Percentiles rank a stretch among this genome's conserved stretches.
phyloP scores from a whole-genome alignment of 1,140 invertebrate species.

The Gryllus bimaculatus region DNA sequence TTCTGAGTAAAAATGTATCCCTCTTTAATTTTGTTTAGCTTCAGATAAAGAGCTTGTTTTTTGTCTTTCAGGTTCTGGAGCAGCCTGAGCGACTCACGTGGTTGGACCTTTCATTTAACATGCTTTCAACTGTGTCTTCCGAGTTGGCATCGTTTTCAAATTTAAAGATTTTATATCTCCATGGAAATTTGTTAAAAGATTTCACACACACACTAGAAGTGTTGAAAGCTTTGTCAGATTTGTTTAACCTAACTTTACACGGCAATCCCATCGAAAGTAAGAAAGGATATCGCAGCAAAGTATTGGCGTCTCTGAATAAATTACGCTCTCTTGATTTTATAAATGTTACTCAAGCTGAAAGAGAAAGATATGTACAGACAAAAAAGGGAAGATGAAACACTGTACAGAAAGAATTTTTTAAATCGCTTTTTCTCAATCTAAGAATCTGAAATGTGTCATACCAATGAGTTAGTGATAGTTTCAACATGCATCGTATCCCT shows the following conservation, averaged over 20 bases:
- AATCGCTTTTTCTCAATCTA: neutral
- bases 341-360: slow-evolving; percentile 26
- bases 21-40: neutral
- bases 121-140: slow-evolving; percentile 22
- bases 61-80: slow-evolving; percentile 24
- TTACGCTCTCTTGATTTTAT: slow-evolving; percentile 29
- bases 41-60: neutral
- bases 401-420: neutral
- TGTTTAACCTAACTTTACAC: slow-evolving; percentile 29
- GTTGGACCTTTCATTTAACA: slow-evolving; percentile 30
- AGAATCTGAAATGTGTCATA: neutral
- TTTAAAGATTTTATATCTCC: slow-evolving; percentile 30
- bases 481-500: neutral
- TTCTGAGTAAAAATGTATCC: neutral
- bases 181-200: slow-evolving; percentile 28
- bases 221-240: slow-evolving; percentile 23
- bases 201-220: slow-evolving; percentile 21
- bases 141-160: slow-evolving; percentile 27
- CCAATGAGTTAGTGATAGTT: neutral
- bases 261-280: slow-evolving; percentile 29
- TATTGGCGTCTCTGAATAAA: slow-evolving; percentile 24
- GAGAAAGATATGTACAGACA: neutral
- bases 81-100: slow-evolving; percentile 27
- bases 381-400: neutral
- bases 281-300: slow-evolving; percentile 24